These are phyloP conservation scores for Petrolisthes cinctipes DNA, from an alignment of 2,888 invertebrate species.

Conservation along the genomic window DNA sequence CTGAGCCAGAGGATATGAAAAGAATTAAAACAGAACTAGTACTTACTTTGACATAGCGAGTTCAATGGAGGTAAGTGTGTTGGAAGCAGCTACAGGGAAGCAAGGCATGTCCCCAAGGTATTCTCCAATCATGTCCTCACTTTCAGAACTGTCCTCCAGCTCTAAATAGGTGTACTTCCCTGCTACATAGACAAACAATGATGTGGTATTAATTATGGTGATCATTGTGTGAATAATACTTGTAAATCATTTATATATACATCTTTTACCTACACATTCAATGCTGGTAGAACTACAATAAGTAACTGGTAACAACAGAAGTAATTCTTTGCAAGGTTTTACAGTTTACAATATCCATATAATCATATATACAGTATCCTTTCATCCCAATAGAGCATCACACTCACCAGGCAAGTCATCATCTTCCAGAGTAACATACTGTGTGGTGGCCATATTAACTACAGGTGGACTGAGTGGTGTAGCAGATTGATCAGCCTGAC, in stretches of 20 bases:
- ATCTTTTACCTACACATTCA: neutral
- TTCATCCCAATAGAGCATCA: neutral
- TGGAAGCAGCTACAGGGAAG: constrained; percentile 28
- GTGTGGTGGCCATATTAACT: constrained; percentile 59
- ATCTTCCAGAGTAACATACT: constrained; percentile 54
- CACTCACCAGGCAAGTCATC: constrained; percentile 52
- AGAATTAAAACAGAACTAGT: neutral
- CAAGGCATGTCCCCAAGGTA: constrained; percentile 48
- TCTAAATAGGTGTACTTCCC: constrained; percentile 58
- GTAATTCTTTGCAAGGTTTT: neutral
- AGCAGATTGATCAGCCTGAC: constrained; percentile 59
- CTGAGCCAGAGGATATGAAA: neutral
- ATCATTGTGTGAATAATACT: no score
- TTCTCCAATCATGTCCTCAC: constrained; percentile 61
- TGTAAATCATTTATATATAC: neutral
- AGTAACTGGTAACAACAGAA: no score
- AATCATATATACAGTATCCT: neutral
- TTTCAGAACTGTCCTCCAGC: constrained; percentile 56
- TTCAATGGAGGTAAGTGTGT: constrained; percentile 41
- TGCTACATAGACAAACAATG: neutral
- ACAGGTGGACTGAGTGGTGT: constrained; percentile 57
- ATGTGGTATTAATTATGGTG: no score
- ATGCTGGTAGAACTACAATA: neutral
- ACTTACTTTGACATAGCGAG: constrained; percentile 56
- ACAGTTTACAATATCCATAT: neutral